Base-by-base conservation (phyloP, 2,888 invertebrate species). In the Tholera decimalis region DNA sequence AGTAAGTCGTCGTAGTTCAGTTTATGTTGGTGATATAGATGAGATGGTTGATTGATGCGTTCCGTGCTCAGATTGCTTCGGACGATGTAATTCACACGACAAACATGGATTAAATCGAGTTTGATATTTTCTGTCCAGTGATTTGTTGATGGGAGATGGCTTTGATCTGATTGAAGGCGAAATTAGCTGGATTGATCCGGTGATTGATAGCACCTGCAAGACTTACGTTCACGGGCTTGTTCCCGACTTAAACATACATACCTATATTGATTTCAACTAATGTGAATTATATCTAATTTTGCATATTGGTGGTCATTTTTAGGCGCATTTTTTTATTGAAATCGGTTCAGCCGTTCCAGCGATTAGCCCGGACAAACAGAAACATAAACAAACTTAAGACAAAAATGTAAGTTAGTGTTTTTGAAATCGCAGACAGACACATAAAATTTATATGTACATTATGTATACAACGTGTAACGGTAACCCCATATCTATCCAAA, bases 31-130 rank as follows among this genome's bases (percentile, higher is more conserved):
- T 35, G 33, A 20, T 43, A 20, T 50, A 71, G 39, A 44, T 35
- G 33, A 6, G 15, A 13, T 22, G n/a, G 71, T 64, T 80, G 83
- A 83, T 72, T 70, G 76, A 82, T 80, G 64, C 44, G 47, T 78
- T 74, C 74, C 47, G 22, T 77, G 53, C 39, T 49, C 35, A 53
- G 55, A 56, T 49, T 44, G 46, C 37, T 20, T 39, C 70, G 41
- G 55, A 11, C 26, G 35, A 57, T 39, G 51, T 71, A 62, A 76
- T 46, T 55, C 54, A 73, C 55, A 59, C 56, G 55, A 59, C 46
- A 51, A 65, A 64, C 50, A 54, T 35, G 46, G 33, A 65, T 77
- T 55, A 51, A 50, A 43, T 57, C 26, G 46, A 24, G 37, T 46
- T 26, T 39, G 3, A 51, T 33, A 55, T 46, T 55, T 61, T 46